A percentile compares a stretch with the other conserved stretches of the same genome.
Conservation (phyloP, 37 sponge, comb jelly and placozoan species). For the Ianthella basta region DNA sequence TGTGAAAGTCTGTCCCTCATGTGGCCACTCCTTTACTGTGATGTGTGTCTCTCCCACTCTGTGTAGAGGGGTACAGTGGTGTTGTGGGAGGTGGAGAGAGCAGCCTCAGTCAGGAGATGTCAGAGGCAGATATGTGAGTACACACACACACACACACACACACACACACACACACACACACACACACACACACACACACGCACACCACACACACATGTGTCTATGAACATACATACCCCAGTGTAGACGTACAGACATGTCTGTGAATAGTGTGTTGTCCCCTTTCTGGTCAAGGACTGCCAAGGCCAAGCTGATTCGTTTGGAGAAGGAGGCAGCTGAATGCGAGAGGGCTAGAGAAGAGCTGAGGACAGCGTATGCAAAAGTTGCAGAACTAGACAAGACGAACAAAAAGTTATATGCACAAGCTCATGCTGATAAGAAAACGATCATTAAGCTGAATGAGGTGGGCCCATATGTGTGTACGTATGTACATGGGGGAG, state of each 20-base stretch:
- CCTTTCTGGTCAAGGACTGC: constrained; percentile 29
- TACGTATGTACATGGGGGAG: neutral
- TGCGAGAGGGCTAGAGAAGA: constrained; percentile 72
- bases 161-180: constrained; percentile 12
- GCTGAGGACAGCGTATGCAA: constrained; percentile 77
- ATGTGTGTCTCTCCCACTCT: neutral
- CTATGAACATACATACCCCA: too few relatives aligned
- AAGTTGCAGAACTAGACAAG: constrained; percentile 83
- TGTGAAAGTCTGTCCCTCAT: neutral
- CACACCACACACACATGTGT: neutral
- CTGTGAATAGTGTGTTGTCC: too few relatives aligned
- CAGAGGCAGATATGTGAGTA: constrained; percentile 67
- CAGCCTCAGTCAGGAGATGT: constrained; percentile 74
- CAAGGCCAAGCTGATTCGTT: constrained; percentile 73
- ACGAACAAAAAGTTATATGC: constrained; percentile 72
- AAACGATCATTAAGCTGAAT: constrained; percentile 78
- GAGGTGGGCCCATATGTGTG: constrained; percentile 42
- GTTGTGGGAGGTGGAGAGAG: constrained; percentile 30
- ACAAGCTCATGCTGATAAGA: constrained; percentile 79
- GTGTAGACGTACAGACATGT: too few relatives aligned
- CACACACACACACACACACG: neutral
- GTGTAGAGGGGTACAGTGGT: constrained; percentile 20
- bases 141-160: constrained; percentile 26
- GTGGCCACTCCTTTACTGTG: too few relatives aligned
- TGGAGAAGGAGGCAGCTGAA: constrained; percentile 84